phyloP scores from a whole-genome alignment of 2,888 invertebrate genomes.

The Chrysopilus asiliformis region DNA sequence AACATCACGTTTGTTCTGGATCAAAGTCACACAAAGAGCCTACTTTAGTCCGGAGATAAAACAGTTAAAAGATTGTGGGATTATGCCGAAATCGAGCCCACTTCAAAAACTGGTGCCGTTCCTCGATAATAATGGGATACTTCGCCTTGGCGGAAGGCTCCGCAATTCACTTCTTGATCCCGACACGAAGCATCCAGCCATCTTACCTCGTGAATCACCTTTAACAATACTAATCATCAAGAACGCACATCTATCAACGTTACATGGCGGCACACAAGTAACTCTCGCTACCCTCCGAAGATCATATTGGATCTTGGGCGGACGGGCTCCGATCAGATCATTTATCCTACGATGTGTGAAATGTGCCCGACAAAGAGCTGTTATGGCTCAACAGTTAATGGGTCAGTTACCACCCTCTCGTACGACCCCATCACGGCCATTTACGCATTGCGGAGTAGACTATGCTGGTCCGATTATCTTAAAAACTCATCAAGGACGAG shows the following conservation, averaged over 20 bases:
- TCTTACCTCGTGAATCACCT: background rate
- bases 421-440: conserved; percentile 10
- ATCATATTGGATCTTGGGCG: background rate
- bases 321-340: background rate
- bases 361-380: background rate
- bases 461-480: conserved; percentile 15
- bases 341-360: background rate
- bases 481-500: conserved; percentile 11
- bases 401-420: conserved; percentile 2
- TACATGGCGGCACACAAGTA: no score
- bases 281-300: no score
- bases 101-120: background rate
- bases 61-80: no score
- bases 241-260: no score
- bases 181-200: background rate
- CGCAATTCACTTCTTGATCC: background rate
- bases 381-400: conserved; percentile 6
- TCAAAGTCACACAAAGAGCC: no score
- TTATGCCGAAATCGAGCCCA: background rate
- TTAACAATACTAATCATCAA: background rate
- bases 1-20: no score
- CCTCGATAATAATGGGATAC: background rate
- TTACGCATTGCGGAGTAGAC: conserved; percentile 14
- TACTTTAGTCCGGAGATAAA: no score
- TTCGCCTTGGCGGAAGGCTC: background rate